Percentiles rank a stretch among this genome's conserved stretches.
Evolutionary conservation across 2,113 vertebrate genomes (phyloP).

Genomic region (Eurypyga helias): DNA sequence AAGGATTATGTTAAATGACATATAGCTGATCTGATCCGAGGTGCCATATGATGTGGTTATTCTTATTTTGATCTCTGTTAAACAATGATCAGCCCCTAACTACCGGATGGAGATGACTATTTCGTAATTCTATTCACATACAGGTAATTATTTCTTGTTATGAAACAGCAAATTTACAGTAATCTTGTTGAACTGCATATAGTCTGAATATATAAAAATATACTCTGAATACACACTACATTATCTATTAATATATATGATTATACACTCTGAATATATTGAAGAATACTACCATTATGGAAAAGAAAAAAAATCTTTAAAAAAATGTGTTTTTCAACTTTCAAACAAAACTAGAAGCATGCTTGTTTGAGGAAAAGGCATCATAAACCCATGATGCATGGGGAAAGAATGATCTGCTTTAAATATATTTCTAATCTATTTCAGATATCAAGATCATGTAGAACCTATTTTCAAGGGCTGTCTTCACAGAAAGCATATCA

Average conservation of each 20-base stretch:
- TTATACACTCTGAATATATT: neutral
- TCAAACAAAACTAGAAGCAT: neutral
- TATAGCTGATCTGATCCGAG: neutral
- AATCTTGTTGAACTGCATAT: neutral
- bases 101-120: neutral
- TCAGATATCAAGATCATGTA: neutral
- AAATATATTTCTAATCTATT: neutral
- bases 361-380: neutral
- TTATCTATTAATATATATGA: neutral
- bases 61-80: neutral
- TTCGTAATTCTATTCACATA: neutral
- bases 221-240: neutral
- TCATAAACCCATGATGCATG: neutral
- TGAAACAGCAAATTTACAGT: neutral
- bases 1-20: constrained; percentile 3
- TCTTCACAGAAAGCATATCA: neutral
- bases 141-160: neutral
- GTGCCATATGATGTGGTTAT: neutral
- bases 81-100: neutral
- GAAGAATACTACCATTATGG: neutral
- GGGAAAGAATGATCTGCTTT: neutral
- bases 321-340: neutral
- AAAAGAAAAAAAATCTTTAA: neutral
- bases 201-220: neutral
- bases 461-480: neutral